These are phyloP conservation scores for Onychomys arenicola DNA, from an alignment of 2,797 vertebrate genomes.

Conservation along the genomic window DNA sequence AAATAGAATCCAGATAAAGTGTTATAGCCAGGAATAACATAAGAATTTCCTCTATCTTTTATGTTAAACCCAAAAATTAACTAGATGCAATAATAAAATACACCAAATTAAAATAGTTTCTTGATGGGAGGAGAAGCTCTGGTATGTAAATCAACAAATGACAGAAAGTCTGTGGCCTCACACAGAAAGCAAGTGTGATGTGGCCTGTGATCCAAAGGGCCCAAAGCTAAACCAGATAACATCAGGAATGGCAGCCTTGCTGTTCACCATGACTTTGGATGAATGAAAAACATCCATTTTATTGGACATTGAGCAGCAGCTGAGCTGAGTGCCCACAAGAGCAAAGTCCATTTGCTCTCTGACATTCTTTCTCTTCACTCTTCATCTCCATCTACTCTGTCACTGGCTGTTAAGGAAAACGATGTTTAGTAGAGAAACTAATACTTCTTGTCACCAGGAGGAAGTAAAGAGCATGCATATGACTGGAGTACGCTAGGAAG, in stretches of 20 bases:
- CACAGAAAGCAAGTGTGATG: not conserved
- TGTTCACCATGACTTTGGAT: not conserved
- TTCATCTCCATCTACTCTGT: not conserved
- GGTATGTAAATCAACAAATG: not conserved
- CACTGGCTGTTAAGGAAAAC: not conserved
- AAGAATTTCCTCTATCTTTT: not conserved
- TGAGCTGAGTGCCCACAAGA: not conserved
- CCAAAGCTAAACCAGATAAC: not conserved
- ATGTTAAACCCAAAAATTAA: conserved; percentile 39
- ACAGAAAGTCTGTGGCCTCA: not conserved
- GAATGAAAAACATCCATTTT: not conserved
- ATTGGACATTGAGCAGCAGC: not conserved
- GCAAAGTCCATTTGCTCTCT: not conserved
- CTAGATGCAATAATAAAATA: conserved; percentile 7
- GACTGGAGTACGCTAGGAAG: not conserved
- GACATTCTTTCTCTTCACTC: not conserved
- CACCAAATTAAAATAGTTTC: not conserved
- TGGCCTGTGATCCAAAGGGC: not conserved
- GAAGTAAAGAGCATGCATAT: not conserved
- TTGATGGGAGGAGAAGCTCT: not conserved
- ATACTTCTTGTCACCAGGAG: not conserved
- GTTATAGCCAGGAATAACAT: not conserved
- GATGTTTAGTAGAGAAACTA: not conserved
- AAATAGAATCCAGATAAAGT: not conserved
- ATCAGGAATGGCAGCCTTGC: not conserved